A percentile compares a stretch with the other conserved stretches of the same genome.
Evolutionary conservation across 2,113 vertebrate species (phyloP).

Genomic region (Brevimyrus niger): DNA sequence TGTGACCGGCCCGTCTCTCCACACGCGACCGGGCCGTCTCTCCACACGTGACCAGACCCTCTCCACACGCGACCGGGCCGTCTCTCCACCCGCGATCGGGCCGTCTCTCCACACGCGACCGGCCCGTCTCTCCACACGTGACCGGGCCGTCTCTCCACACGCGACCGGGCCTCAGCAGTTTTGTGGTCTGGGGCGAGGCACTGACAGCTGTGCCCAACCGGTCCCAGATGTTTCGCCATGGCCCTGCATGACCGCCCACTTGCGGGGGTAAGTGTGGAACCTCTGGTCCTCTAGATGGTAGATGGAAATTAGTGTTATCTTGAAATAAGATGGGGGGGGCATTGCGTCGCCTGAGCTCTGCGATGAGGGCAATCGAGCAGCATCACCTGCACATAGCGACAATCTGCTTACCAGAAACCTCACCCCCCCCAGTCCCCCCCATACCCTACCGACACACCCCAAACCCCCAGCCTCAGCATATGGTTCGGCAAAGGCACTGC

Average conservation of each 20-base stretch:
- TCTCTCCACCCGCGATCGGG: background rate
- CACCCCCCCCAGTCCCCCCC: background rate
- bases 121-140: conserved; percentile 11
- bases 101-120: conserved; percentile 15
- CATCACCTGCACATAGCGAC: conserved; percentile 37
- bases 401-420: conserved; percentile 50
- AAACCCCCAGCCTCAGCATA: conserved; percentile 15
- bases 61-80: conserved; percentile 5
- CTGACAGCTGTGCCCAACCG: conserved; percentile 36
- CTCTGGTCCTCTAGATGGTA: conserved; percentile 24
- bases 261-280: conserved; percentile 14
- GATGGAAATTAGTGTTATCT: conserved; percentile 29
- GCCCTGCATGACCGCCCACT: conserved; percentile 19
- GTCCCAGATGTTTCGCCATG: conserved; percentile 32
- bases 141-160: background rate
- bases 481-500: conserved; percentile 5
- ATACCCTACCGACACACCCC: background rate
- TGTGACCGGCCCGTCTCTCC: conserved; percentile 7
- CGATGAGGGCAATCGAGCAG: conserved; percentile 40
- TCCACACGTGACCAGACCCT: background rate
- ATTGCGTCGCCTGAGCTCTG: conserved; percentile 19
- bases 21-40: conserved; percentile 7
- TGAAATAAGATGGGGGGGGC: conserved; percentile 8
- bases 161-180: background rate
- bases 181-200: conserved; percentile 21